These are phyloP conservation scores for Daboia siamensis DNA, from an alignment of 2,113 vertebrate species.

Conservation along the genomic window DNA sequence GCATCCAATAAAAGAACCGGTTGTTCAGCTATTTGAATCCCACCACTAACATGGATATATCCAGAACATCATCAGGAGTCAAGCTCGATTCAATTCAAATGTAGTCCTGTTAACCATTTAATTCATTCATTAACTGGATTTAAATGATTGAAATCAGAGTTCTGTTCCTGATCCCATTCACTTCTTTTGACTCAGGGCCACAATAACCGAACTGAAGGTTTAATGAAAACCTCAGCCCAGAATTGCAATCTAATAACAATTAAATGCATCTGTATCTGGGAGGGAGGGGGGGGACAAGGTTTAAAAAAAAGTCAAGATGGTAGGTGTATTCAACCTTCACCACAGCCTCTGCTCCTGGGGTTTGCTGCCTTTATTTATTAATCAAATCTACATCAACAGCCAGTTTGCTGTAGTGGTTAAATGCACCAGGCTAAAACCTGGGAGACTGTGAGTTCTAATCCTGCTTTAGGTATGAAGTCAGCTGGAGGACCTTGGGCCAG, in stretches of 20 bases:
- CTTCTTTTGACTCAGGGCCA: not conserved
- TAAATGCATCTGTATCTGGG: no score
- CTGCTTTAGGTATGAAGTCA: not conserved
- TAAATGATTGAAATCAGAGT: not conserved
- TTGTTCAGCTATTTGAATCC: no score
- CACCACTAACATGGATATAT: not conserved
- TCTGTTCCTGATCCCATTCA: not conserved
- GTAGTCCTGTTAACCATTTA: not conserved
- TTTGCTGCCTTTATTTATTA: no score
- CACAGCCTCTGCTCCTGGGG: no score
- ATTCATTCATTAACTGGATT: not conserved
- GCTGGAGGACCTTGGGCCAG: not conserved
- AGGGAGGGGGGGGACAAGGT: no score
- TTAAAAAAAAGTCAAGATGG: no score
- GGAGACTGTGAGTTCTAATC: not conserved
- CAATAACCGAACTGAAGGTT: not conserved
- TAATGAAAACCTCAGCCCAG: not conserved
- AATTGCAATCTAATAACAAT: not conserved
- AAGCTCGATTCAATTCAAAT: not conserved
- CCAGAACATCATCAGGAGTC: not conserved
- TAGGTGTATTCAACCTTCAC: no score
- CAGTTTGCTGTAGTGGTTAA: no score
- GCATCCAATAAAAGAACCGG: no score
- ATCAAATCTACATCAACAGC: no score
- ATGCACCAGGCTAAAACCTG: not conserved